These are phyloP conservation scores for Calephelis virginiensis DNA, from an alignment of 1,140 invertebrate species.

Conservation along the genomic window DNA sequence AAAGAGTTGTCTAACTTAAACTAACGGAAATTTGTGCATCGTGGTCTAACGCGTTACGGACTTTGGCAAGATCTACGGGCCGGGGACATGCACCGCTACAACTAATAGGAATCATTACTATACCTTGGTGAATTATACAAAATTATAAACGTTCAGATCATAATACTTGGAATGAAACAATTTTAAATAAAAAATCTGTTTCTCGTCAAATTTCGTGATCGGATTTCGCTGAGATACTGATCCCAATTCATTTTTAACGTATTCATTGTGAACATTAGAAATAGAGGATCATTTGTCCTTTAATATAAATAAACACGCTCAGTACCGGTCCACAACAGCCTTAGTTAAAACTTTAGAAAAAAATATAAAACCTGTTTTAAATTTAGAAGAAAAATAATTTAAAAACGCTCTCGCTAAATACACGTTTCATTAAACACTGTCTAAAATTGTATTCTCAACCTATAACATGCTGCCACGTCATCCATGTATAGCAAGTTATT, in stretches of 20 bases:
- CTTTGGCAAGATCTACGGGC: slow-evolving; percentile 39
- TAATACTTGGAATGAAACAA: slow-evolving; percentile 21
- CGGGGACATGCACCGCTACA: slow-evolving; percentile 33
- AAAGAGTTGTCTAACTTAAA: slow-evolving; percentile 53
- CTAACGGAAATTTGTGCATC: slow-evolving; percentile 53
- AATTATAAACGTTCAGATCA: slow-evolving; percentile 16
- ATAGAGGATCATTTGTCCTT: background rate
- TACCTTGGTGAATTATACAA: slow-evolving; percentile 5
- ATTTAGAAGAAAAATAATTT: no score
- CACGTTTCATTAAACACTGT: no score
- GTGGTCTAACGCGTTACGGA: slow-evolving; percentile 19
- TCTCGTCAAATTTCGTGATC: background rate
- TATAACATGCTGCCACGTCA: no score
- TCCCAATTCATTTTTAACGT: background rate
- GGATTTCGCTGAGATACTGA: background rate
- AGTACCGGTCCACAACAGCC: no score
- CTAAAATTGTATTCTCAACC: no score
- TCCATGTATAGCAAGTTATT: no score
- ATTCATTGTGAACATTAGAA: background rate
- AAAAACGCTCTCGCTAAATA: no score
- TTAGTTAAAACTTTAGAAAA: no score
- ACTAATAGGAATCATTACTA: slow-evolving; percentile 42
- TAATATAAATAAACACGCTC: no score
- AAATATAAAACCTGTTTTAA: no score
- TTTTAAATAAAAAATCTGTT: slow-evolving; percentile 18